phyloP scores from a whole-genome alignment of 1,140 invertebrate genomes.

The Dendrolimus punctatus region DNA sequence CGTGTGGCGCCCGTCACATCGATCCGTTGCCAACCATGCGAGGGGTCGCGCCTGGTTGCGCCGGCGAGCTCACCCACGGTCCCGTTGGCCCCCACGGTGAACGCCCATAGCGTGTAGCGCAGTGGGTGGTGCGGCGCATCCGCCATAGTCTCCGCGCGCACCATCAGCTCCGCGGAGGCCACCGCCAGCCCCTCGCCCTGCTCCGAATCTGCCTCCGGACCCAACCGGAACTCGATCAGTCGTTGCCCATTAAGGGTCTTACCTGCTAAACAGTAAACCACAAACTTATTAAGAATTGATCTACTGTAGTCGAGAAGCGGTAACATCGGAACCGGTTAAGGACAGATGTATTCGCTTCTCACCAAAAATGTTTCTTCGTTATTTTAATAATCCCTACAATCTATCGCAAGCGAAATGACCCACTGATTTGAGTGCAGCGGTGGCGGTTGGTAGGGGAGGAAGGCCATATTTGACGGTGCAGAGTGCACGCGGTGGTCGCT shows the following conservation, averaged over 20 bases:
- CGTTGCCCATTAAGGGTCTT: constrained; percentile 86
- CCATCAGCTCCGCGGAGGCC: constrained; percentile 82
- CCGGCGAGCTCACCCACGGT: constrained; percentile 79
- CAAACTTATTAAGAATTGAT: constrained; percentile 1
- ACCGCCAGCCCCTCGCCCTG: constrained; percentile 76
- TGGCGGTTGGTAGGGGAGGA: constrained; percentile 9
- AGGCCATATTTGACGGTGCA: constrained; percentile 11
- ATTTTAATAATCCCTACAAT: constrained; percentile 3
- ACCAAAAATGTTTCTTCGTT: neutral
- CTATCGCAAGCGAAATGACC: constrained; percentile 52
- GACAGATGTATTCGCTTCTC: neutral
- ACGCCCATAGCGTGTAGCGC: constrained; percentile 79
- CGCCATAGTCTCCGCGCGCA: constrained; percentile 75
- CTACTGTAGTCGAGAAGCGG: no score
- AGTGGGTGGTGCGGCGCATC: constrained; percentile 66
- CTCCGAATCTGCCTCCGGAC: constrained; percentile 73
- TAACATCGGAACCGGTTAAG: no score
- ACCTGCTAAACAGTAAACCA: constrained; percentile 73
- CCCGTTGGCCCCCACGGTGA: constrained; percentile 75
- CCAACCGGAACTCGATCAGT: constrained; percentile 86
- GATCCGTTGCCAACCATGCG: constrained; percentile 88
- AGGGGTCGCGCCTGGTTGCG: constrained; percentile 79
- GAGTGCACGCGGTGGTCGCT: constrained; percentile 47
- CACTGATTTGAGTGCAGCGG: constrained; percentile 20
- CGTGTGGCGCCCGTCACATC: constrained; percentile 86